Conservation (phyloP, 2,888 invertebrate species). For the Anthophora plumipes region DNA sequence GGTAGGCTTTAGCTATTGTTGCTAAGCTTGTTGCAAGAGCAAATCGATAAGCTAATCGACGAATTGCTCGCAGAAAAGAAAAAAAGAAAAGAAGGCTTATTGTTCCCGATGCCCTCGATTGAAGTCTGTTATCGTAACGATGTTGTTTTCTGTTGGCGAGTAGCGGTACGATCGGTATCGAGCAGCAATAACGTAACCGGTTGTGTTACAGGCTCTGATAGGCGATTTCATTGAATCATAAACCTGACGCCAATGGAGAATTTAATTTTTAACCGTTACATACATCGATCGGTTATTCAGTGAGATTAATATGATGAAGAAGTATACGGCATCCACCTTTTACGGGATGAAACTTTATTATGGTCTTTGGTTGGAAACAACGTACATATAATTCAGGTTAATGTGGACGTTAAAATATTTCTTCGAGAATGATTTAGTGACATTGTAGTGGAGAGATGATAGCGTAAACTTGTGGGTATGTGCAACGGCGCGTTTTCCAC, state of each 20-base stretch:
- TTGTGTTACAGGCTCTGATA: not conserved
- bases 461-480: slow-evolving; percentile 25
- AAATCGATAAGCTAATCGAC: slow-evolving; percentile 57
- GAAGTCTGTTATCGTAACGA: slow-evolving; percentile 36
- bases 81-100: slow-evolving; percentile 34
- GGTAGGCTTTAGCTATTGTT: slow-evolving; percentile 54
- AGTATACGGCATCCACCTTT: not conserved
- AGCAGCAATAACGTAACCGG: slow-evolving; percentile 31
- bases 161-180: slow-evolving; percentile 23
- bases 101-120: slow-evolving; percentile 29
- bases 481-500: slow-evolving; percentile 35
- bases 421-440: slow-evolving; percentile 17
- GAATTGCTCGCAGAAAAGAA: slow-evolving; percentile 34
- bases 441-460: not conserved
- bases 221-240: not conserved
- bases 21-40: slow-evolving; percentile 6
- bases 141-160: slow-evolving; percentile 22
- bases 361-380: not conserved
- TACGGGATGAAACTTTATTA: not conserved
- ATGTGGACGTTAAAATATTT: slow-evolving; percentile 21
- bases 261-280: not conserved
- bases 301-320: not conserved
- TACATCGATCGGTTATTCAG: not conserved
- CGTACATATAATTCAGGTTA: slow-evolving; percentile 33
- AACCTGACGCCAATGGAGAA: not conserved